phyloP scores from a whole-genome alignment of 1,140 invertebrate species.

The Colletes latitarsis region DNA sequence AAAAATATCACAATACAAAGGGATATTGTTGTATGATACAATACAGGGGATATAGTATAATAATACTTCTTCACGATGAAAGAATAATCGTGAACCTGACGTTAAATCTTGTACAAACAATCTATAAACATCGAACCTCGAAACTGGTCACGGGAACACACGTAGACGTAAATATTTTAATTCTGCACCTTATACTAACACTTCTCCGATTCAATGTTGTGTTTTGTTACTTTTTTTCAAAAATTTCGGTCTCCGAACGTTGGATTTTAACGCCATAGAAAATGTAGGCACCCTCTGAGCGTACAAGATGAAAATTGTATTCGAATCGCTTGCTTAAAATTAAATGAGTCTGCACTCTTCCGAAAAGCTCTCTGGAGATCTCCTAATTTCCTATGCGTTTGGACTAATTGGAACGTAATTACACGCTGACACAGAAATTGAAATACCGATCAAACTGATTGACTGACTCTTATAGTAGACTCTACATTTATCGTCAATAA shows the following conservation, averaged over 20 bases:
- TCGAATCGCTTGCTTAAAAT: conserved; percentile 16
- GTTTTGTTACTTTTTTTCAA: not conserved
- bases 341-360: conserved; percentile 41
- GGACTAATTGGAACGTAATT: not conserved
- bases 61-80: not conserved
- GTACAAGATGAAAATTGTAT: conserved; percentile 33
- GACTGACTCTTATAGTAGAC: conserved; percentile 73
- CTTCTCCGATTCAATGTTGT: not conserved
- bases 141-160: not conserved
- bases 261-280: not conserved
- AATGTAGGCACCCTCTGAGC: conserved; percentile 42
- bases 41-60: not conserved
- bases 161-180: not conserved
- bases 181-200: not conserved
- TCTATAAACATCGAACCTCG: not conserved
- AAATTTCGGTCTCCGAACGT: not conserved
- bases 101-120: conserved; percentile 7
- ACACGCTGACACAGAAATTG: not conserved
- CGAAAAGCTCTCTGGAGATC: conserved; percentile 31
- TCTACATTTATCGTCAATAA: conserved; percentile 58
- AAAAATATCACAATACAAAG: conserved; percentile 23
- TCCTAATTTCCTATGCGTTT: not conserved
- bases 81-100: no score
- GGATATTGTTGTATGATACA: conserved; percentile 11
- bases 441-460: conserved; percentile 42